Evolutionary conservation across 2,888 invertebrate genomes (phyloP), one percentile per base, ranked within the genome.

Genomic region (Stenchaetothrips biformis): DNA sequence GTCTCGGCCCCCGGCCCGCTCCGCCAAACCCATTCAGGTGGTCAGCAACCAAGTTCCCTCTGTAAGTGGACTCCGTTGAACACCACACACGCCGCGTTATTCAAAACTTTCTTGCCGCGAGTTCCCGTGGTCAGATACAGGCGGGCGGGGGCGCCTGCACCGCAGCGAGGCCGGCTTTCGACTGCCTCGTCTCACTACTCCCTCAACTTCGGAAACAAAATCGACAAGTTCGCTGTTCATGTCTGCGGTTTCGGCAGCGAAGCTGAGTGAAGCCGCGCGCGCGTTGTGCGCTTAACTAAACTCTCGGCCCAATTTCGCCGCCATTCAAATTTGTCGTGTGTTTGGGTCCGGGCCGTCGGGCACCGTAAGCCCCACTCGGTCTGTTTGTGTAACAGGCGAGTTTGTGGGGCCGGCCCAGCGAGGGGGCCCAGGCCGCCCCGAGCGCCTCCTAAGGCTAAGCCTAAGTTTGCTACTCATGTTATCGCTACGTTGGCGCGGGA

Each of bases 331-430:
- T 53, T 18, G 53, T 53, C 37, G 37, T 37, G 2, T 37, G 37
- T 37, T 37, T 37, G 37, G 37, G 37, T 37, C 37, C 37, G 37
- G 37, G 37, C 37, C 37, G 37, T 37, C 37, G 37, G 37, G 37
- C 37, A 37, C 37, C 37, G 37, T 13, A 18, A n/a, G 67, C 21
- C 67, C 7, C 67, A 11, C 25, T 37, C 21, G 25, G 59, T 16
- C 59, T 74, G 67, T 74, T 74, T 74, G 67, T 74, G 67, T 74
- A 74, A 67, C 67, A 67, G 67, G 21, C 67, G 25, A 74, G 67
- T 74, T 74, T 25, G 67, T 18, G 13, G 53, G 13, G 53, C 9
- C 53, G 9, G n/a, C 11, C 62, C 7, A 6, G 62, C 62, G 4
- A 37, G 37, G 2, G 37, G 37, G 2, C 62, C 62, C n/a, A 7